phyloP scores from a whole-genome alignment of 1,140 invertebrate genomes.

The Probaryconus sp. region DNA sequence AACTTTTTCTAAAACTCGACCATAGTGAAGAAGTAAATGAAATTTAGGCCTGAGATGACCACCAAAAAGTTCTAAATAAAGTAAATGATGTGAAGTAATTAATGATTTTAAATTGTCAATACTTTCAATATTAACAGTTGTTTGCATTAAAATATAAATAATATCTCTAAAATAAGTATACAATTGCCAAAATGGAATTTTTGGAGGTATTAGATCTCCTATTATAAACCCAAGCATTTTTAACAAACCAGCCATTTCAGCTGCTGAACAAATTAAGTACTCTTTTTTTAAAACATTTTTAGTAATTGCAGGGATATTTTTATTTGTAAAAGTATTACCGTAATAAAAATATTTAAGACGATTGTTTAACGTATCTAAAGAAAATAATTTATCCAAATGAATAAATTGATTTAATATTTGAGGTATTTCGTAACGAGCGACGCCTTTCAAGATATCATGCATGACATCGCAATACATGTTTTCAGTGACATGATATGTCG shows the following conservation, averaged over 20 bases:
- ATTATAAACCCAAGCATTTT: conserved; percentile 39
- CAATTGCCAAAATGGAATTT: conserved; percentile 41
- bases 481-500: conserved; percentile 30
- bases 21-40: conserved; percentile 39
- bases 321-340: conserved; percentile 9
- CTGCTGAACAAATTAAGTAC: conserved; percentile 36
- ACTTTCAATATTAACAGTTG: conserved; percentile 9
- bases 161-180: conserved; percentile 46
- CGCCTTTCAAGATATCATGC: conserved; percentile 50
- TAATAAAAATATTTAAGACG: conserved; percentile 29
- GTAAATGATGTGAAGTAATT: conserved; percentile 22
- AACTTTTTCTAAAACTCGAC: conserved; percentile 8
- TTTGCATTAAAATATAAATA: conserved; percentile 32
- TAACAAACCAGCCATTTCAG: conserved; percentile 48
- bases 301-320: conserved; percentile 27
- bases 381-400: conserved; percentile 28
- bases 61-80: conserved; percentile 40
- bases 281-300: conserved; percentile 27
- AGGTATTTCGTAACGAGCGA: conserved; percentile 31
- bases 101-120: conserved; percentile 6
- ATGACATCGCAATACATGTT: conserved; percentile 35
- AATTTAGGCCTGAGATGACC: conserved; percentile 39
- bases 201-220: conserved; percentile 43
- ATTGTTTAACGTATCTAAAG: conserved; percentile 33
- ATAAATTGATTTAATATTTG: conserved; percentile 40